These are phyloP conservation scores for Gambusia holbrooki DNA, from an alignment of 2,113 vertebrate species.

Conservation along the genomic window DNA sequence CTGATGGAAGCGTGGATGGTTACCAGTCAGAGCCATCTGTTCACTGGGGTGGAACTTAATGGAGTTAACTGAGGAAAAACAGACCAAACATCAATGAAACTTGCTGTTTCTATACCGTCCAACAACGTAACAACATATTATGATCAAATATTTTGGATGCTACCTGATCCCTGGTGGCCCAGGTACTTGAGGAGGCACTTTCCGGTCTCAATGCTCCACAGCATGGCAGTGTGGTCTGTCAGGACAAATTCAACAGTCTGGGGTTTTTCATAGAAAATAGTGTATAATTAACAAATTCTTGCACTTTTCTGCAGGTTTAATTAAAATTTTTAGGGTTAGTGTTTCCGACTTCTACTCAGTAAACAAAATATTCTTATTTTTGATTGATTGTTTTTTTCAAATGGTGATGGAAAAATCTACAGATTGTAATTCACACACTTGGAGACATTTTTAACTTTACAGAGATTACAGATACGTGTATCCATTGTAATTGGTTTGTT, in stretches of 20 bases:
- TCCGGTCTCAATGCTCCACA: constrained; percentile 98
- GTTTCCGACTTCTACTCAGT: no score
- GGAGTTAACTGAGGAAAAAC: constrained; percentile 88
- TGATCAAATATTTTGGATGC: neutral
- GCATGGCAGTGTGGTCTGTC: constrained; percentile 92
- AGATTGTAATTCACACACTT: no score
- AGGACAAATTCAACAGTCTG: neutral
- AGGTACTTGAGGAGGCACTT: constrained; percentile 92
- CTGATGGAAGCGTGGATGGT: neutral
- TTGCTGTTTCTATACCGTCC: neutral
- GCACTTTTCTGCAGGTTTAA: no score
- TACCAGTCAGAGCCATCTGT: constrained; percentile 95
- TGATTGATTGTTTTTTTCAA: no score
- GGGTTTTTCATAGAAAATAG: no score
- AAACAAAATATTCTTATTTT: no score
- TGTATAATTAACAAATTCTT: no score
- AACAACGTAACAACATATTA: neutral
- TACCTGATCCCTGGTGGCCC: constrained; percentile 96
- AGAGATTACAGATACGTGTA: no score
- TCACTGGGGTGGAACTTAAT: constrained; percentile 98
- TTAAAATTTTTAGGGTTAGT: no score
- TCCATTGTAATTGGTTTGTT: no score
- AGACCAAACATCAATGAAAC: neutral
- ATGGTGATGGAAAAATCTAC: no score
- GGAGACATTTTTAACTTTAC: no score